Evolutionary conservation across 1,140 invertebrate genomes (phyloP), one percentile per base, ranked within the genome.

Genomic region (Spodoptera frugiperda): DNA sequence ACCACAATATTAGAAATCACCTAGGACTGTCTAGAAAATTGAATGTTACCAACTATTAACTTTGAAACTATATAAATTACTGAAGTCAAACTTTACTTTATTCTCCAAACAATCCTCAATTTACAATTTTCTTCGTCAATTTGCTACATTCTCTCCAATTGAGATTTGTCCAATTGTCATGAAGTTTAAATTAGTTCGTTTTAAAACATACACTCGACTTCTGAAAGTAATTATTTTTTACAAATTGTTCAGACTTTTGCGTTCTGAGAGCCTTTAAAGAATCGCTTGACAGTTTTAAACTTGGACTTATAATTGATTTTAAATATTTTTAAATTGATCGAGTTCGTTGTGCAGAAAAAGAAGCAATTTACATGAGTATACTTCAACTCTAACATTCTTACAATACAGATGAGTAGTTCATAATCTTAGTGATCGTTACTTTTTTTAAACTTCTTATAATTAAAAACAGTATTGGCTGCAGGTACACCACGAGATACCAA

Each of bases 171-270:
- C n/a, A 65, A 48, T 48, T 65, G 10, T 11, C 10, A 65, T 21
- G 39, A 39, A 61, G 15, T 44, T 63, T 63, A 63, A n/a, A 67
- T 67, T 65, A 67, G 19, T 21, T 67, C 39, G 39, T 67, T 67
- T 67, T 25, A 49, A 67, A 65, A 48, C 19, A 65, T 10, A 21
- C 10, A 44, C 25, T 19, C 6, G 19, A 25, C 19, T 8, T 65
- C 15, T n/a, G 5, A 48, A 49, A 14, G 1, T 25, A 17, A 8
- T 49, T 67, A 25, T 14, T 67, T 67, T 25, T 49, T 39, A 39
- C 4, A 39, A 39, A 39, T 39, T 39, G 33, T 39, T 48, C 19
- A 21, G 14, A 63, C 17, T n/a, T 46, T 63, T 6, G 6, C 6
- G 2, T 17, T 11, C 14, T 49, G 4, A 17, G 15, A 21, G 6